Evolutionary conservation across 2,113 vertebrate species (phyloP).

Genomic region (Lasiurus cinereus): DNA sequence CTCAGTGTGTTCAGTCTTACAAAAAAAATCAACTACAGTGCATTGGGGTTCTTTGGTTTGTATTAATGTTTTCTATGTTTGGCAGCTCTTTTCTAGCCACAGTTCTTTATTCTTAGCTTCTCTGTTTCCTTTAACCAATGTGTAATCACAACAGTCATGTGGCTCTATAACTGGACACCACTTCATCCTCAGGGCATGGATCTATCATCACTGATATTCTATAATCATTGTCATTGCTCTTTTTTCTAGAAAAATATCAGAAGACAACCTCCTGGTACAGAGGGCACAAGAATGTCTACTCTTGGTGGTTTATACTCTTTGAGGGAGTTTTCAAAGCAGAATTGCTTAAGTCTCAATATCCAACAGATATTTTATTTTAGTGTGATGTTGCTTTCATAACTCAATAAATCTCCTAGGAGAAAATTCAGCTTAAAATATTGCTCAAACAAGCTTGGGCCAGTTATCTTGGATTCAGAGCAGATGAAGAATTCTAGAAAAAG

Average conservation of each 20-base stretch:
- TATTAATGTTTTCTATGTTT: not conserved
- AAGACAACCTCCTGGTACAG: not conserved
- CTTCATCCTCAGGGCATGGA: not conserved
- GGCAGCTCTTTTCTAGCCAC: not conserved
- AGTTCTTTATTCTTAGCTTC: not conserved
- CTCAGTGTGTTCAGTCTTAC: not conserved
- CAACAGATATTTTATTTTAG: constrained; percentile 49
- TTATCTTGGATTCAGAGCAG: constrained; percentile 36
- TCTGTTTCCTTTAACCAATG: not conserved
- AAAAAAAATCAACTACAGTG: not conserved
- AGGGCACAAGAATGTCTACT: not conserved
- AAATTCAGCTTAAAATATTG: constrained; percentile 42
- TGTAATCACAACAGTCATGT: accelerated
- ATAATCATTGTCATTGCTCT: not conserved
- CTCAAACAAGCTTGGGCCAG: not conserved
- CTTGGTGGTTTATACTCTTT: not conserved
- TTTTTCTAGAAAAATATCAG: not conserved
- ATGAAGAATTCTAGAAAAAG: not conserved
- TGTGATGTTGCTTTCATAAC: not conserved
- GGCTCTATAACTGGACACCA: not conserved
- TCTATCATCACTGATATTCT: not conserved
- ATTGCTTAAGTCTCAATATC: not conserved
- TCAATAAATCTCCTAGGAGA: constrained; percentile 11
- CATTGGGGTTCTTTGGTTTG: not conserved
- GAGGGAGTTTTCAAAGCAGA: not conserved